Percentiles rank a stretch among this genome's conserved stretches.
Evolutionary conservation across 2,888 invertebrate genomes (phyloP).

Genomic region (Luperina testacea): DNA sequence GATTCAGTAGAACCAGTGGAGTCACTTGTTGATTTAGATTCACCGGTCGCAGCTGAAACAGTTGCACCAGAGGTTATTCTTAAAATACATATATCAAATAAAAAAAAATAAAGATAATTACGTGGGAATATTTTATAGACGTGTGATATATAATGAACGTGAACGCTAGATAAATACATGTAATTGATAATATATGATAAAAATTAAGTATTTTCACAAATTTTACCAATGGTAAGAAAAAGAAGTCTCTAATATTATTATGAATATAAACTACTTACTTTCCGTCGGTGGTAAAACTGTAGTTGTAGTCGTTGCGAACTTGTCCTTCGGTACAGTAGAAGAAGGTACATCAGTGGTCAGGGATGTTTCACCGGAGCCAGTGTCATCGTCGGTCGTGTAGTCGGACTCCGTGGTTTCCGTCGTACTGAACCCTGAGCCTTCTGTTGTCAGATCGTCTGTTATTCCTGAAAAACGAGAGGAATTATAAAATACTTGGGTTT

Average conservation of each 20-base stretch:
- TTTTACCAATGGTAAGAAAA: neutral
- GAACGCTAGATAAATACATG: neutral
- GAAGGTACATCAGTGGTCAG: conserved; percentile 4
- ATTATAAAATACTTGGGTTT: neutral
- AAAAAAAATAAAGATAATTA: too few species aligned
- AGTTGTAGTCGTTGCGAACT: conserved; percentile 12
- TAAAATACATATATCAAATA: too few species aligned
- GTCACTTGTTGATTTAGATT: conserved; percentile 14
- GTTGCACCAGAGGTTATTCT: neutral
- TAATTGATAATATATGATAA: neutral
- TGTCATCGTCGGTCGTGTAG: conserved; percentile 24
- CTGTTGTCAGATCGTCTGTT: conserved; percentile 26
- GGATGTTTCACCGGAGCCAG: conserved; percentile 32
- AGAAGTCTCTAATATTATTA: neutral
- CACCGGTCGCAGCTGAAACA: neutral
- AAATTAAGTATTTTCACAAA: neutral
- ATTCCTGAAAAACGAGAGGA: conserved; percentile 14
- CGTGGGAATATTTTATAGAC: neutral
- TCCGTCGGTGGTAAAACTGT: conserved; percentile 9
- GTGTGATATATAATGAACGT: neutral
- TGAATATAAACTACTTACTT: conserved; percentile 10
- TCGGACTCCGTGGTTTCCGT: conserved; percentile 24
- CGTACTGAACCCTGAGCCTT: conserved; percentile 42
- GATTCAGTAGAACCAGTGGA: conserved; percentile 37
- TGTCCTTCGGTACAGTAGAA: conserved; percentile 1